Conservation (phyloP, 2,113 vertebrate genomes). For the Apeltes quadracus region DNA sequence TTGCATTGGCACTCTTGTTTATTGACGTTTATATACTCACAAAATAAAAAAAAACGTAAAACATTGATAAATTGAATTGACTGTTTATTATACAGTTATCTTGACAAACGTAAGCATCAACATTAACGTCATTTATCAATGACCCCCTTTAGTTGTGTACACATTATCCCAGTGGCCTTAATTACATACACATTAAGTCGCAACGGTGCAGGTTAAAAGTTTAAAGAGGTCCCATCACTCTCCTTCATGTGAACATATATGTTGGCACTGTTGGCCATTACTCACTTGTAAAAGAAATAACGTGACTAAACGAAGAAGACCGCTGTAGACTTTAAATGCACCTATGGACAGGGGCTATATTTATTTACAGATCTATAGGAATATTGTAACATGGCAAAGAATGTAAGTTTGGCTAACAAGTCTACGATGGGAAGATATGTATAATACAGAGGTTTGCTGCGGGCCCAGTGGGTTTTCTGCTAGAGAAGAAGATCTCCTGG, state of each 20-base stretch:
- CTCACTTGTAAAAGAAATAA: conserved; percentile 35
- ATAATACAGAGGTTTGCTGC: conserved; percentile 47
- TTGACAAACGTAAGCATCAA: conserved; percentile 77
- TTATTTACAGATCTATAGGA: conserved; percentile 68
- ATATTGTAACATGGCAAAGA: conserved; percentile 43
- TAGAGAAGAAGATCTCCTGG: conserved; percentile 28
- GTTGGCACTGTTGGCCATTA: conserved; percentile 22
- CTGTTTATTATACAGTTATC: conserved; percentile 75
- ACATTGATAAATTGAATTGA: conserved; percentile 42
- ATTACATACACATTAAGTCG: conserved; percentile 64
- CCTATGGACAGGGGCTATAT: conserved; percentile 50
- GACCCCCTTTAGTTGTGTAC: conserved; percentile 59
- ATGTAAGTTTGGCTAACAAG: conserved; percentile 51
- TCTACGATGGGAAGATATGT: conserved; percentile 47
- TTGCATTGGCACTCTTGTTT: neutral
- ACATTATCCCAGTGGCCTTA: conserved; percentile 51
- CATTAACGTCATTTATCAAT: conserved; percentile 68
- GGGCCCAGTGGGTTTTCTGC: conserved; percentile 43
- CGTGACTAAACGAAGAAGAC: conserved; percentile 36
- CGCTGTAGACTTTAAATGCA: conserved; percentile 61
- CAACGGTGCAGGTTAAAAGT: conserved; percentile 55
- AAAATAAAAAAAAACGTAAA: neutral
- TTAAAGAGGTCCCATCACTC: conserved; percentile 49
- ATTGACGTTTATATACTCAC: neutral
- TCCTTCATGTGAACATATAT: conserved; percentile 45